These are phyloP conservation scores for Callocephalon fimbriatum DNA, from an alignment of 2,113 vertebrate species.

Conservation along the genomic window DNA sequence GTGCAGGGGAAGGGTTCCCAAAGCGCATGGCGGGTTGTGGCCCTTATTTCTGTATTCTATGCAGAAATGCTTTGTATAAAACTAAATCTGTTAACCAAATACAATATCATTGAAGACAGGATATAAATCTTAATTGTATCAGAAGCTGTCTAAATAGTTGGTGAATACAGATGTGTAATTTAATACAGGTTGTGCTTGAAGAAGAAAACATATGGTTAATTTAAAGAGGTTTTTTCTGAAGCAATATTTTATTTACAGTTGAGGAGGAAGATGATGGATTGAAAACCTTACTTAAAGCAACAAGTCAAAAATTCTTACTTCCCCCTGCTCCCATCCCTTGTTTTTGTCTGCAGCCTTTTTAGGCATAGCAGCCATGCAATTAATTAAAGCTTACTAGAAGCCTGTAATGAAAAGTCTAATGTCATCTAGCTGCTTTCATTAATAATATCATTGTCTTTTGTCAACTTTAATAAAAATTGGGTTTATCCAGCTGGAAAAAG, in stretches of 20 bases:
- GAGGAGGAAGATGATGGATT: conserved; percentile 21
- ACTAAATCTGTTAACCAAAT: neutral
- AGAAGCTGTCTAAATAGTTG: neutral
- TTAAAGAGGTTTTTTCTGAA: conserved; percentile 1
- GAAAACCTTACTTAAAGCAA: neutral
- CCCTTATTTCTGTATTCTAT: neutral
- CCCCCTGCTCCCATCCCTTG: neutral
- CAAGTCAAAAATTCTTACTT: conserved; percentile 26
- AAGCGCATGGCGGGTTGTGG: accelerated
- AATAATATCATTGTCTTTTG: conserved; percentile 70
- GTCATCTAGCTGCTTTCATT: conserved; percentile 68
- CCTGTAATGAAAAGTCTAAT: conserved; percentile 60
- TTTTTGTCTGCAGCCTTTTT: conserved; percentile 24
- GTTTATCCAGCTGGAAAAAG: conserved; percentile 75
- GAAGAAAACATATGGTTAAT: neutral
- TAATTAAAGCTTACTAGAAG: conserved; percentile 68
- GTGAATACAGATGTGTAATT: neutral
- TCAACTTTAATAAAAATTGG: conserved; percentile 65
- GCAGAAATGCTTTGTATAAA: neutral
- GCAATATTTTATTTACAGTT: conserved; percentile 13
- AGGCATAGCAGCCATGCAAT: conserved; percentile 34
- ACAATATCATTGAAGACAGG: accelerated
- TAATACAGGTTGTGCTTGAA: neutral
- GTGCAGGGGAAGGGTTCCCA: neutral
- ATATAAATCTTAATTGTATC: neutral